These are phyloP conservation scores for Parascotia fuliginaria DNA, from an alignment of 2,888 invertebrate genomes.

Conservation along the genomic window DNA sequence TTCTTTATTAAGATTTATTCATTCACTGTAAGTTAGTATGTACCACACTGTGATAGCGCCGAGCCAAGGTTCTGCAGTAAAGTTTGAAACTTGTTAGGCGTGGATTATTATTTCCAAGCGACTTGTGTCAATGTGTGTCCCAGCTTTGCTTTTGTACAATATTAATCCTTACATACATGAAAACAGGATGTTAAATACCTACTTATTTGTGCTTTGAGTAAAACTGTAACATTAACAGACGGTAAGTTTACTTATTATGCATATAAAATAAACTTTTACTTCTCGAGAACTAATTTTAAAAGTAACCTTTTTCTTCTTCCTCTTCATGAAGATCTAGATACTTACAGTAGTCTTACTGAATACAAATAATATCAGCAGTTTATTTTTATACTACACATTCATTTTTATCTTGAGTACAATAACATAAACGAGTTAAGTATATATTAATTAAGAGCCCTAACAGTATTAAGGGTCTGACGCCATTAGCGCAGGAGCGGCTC, in stretches of 20 bases:
- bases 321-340: too few species aligned
- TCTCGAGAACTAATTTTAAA: slow-evolving; percentile 1
- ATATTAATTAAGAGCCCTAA: slow-evolving; percentile 64
- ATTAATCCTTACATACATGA: slow-evolving; percentile 21
- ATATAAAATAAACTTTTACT: slow-evolving; percentile 25
- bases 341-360: too few species aligned
- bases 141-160: slow-evolving; percentile 16
- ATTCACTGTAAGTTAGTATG: slow-evolving; percentile 15
- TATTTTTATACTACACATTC: slow-evolving; percentile 4
- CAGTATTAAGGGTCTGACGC: slow-evolving; percentile 55
- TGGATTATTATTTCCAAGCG: slow-evolving; percentile 29
- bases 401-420: slow-evolving; percentile 17
- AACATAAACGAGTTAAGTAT: slow-evolving; percentile 42
- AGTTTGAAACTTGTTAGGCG: slow-evolving; percentile 39
- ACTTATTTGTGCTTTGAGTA: slow-evolving; percentile 30
- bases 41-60: slow-evolving; percentile 14
- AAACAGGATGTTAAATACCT: slow-evolving; percentile 34
- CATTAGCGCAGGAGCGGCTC: slow-evolving; percentile 56
- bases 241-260: slow-evolving; percentile 23
- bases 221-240: slow-evolving; percentile 36
- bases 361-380: background rate
- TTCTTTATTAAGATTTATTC: slow-evolving; percentile 18
- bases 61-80: slow-evolving; percentile 18
- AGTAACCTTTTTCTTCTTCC: background rate
- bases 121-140: slow-evolving; percentile 16